phyloP scores from a whole-genome alignment of 1,140 invertebrate genomes.

The Aphelinus atriplicis region DNA sequence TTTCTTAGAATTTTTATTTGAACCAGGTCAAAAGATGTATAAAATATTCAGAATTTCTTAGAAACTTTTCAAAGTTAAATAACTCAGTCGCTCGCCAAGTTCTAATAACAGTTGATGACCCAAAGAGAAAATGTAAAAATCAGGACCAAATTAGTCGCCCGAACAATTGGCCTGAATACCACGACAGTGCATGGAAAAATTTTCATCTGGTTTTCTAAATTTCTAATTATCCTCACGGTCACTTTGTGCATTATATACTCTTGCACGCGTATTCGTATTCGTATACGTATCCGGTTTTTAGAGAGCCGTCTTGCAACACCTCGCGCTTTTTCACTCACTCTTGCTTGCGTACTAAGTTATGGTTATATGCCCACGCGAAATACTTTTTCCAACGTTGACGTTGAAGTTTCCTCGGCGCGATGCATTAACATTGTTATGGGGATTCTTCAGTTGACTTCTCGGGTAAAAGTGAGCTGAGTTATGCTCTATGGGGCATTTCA shows the following conservation, averaged over 20 bases:
- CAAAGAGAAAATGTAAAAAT: not conserved
- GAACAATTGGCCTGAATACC: conserved; percentile 26
- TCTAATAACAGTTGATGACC: too few relatives aligned
- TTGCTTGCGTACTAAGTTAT: not conserved
- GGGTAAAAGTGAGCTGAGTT: too few relatives aligned
- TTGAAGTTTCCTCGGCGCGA: too few relatives aligned
- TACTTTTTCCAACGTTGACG: too few relatives aligned
- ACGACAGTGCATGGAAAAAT: not conserved
- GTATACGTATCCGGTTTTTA: conserved; percentile 29
- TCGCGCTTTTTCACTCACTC: not conserved
- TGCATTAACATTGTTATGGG: too few relatives aligned
- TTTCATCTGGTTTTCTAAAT: conserved; percentile 35
- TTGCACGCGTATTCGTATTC: not conserved
- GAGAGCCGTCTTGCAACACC: conserved; percentile 16
- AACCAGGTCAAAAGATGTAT: too few relatives aligned
- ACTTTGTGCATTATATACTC: not conserved
- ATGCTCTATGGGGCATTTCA: too few relatives aligned
- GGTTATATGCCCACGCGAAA: conserved; percentile 2
- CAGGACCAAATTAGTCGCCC: not conserved
- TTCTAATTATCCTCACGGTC: conserved; percentile 30
- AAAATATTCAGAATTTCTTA: too few relatives aligned
- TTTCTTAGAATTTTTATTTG: too few relatives aligned
- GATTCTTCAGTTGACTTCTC: too few relatives aligned
- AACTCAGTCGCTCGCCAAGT: too few relatives aligned
- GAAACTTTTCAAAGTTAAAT: too few relatives aligned